Conservation (phyloP, 2,888 invertebrate genomes). For the Leptinotarsa haldemani region DNA sequence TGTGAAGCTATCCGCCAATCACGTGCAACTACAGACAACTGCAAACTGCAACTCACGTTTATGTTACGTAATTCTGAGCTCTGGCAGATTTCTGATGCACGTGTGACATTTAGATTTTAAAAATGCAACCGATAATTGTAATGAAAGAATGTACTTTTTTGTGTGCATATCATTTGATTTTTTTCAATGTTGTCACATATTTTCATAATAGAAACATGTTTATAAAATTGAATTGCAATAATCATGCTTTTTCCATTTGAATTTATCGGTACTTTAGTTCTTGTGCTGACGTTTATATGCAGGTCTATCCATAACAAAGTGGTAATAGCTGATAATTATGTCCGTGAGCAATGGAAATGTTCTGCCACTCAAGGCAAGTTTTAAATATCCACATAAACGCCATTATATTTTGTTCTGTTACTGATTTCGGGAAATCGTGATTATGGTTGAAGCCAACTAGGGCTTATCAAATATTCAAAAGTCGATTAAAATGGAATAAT, state of each 20-base stretch:
- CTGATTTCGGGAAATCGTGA: too few species aligned
- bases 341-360: neutral
- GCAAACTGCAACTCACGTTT: conserved; percentile 55
- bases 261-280: conserved; percentile 21
- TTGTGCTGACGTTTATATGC: conserved; percentile 14
- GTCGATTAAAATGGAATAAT: too few species aligned
- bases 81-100: conserved; percentile 49
- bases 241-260: conserved; percentile 28
- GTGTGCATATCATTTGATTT: conserved; percentile 28
- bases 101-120: conserved; percentile 58
- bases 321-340: conserved; percentile 11
- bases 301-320: conserved; percentile 5
- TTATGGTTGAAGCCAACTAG: too few species aligned
- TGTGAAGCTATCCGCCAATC: conserved; percentile 32
- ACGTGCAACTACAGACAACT: conserved; percentile 44
- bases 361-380: neutral
- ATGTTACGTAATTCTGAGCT: conserved; percentile 52
- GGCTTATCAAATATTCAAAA: too few species aligned
- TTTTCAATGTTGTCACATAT: conserved; percentile 39
- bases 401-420: neutral
- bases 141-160: conserved; percentile 40
- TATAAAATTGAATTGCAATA: conserved; percentile 35
- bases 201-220: conserved; percentile 36
- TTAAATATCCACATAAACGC: neutral
- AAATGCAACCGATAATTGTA: conserved; percentile 42